These are phyloP conservation scores for Circaetus gallicus DNA, from an alignment of 2,113 vertebrate species.

Conservation along the genomic window DNA sequence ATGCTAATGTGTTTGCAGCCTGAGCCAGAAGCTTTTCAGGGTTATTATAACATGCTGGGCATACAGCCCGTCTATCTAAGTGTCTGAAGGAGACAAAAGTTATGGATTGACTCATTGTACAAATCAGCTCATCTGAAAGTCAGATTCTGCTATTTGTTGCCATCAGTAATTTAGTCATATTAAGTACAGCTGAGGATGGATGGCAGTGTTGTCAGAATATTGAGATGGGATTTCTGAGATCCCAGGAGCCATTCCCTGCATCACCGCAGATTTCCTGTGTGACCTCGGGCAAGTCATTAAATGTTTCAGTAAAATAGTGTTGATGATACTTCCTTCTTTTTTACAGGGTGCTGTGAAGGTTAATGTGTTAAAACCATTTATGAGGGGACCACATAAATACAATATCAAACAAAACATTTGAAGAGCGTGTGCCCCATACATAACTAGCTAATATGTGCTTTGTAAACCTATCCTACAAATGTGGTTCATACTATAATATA, in stretches of 20 bases:
- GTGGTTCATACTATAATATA: rapidly evolving
- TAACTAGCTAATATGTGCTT: not conserved
- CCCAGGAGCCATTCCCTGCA: not conserved
- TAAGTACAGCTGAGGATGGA: not conserved
- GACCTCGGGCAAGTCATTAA: not conserved
- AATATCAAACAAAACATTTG: not conserved
- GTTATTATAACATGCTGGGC: slow-evolving; percentile 69
- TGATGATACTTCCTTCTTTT: not conserved
- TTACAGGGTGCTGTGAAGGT: not conserved
- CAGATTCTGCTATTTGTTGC: slow-evolving; percentile 44
- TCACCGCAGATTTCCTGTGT: not conserved
- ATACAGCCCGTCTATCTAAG: slow-evolving; percentile 63
- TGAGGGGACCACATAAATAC: not conserved
- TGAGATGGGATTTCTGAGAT: not conserved
- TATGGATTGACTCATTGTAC: slow-evolving; percentile 62
- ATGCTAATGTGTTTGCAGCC: slow-evolving; percentile 69
- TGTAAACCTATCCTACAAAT: not conserved
- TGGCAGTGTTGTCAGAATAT: not conserved
- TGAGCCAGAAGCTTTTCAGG: slow-evolving; percentile 68
- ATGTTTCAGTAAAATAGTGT: rapidly evolving
- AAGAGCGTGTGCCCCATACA: rapidly evolving
- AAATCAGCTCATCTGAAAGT: slow-evolving; percentile 44
- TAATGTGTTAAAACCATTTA: not conserved
- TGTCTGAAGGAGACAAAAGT: slow-evolving; percentile 67
- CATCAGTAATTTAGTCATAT: slow-evolving; percentile 30